Base-by-base conservation (phyloP, 2,113 vertebrate genomes). In the Clarias macrocephalus region DNA sequence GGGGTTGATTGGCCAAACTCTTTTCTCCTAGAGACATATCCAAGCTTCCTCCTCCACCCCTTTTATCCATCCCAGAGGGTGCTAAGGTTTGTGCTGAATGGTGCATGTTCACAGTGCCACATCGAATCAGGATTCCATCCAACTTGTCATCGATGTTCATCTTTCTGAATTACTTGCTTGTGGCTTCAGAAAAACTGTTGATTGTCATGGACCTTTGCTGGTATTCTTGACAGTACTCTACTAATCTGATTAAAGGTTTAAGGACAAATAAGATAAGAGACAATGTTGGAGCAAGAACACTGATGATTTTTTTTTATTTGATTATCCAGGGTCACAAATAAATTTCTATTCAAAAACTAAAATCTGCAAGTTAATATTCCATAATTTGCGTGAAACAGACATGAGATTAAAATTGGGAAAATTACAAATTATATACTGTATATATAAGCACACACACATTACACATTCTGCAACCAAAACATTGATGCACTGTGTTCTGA, bases 121-220 rank as follows among this genome's bases (percentile, higher is more conserved):
- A 98, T 97, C 98, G 98, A 93, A 99, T 96, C 96, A 99, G 96
- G 93, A 98, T 97, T 89, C 97, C 97, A 93, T 98, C 97, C 93
- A 99, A 94, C 94, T 98, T 99, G 95, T 98, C 97, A 94, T 99
- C 98, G 94, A 97, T 95, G 95, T 99, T 99, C 98, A 99, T 99
- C 95, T 96, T 96, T 97, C 95, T 90, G 90, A 92, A 63, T 85
- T 85, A 86, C 66, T 88, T 88, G 87, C 80, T 90, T 87, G 68
- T 37, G 33, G 68, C 15, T 48, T 82, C 76, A 88, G 23, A 54
- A 85, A 84, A 73, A 37, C 42, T 37, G 60, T 60, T 48, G 56
- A 85, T 88, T 88, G 89, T 90, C 89, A 90, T 89, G 30, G 82
- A 84, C 73, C 72, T 84, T 30, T 60, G 30, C 56, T 80, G 9